phyloP scores from a whole-genome alignment of 2,797 vertebrate genomes.

The Pseudochirops corinnae region DNA sequence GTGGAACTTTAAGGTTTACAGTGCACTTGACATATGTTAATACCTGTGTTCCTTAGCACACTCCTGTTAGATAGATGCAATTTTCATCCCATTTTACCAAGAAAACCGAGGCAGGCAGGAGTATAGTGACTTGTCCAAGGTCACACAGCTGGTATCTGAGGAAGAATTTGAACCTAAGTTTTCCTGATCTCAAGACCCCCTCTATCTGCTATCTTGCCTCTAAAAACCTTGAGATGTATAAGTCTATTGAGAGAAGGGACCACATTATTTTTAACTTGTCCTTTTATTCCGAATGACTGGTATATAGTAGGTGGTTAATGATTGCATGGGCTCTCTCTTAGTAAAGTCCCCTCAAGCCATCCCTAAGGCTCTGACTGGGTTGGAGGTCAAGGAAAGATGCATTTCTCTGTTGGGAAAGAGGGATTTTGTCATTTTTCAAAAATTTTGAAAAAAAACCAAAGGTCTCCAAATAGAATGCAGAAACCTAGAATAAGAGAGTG shows the following conservation, averaged over 20 bases:
- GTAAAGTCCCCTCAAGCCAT: not conserved
- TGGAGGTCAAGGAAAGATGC: constrained; percentile 50
- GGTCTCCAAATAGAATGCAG: constrained; percentile 70
- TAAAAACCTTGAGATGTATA: not conserved
- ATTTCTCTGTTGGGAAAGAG: constrained; percentile 47
- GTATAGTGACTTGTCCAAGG: not conserved
- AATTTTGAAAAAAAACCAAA: constrained; percentile 55
- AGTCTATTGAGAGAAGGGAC: not conserved
- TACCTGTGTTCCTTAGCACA: fast-evolving
- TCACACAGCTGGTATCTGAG: not conserved
- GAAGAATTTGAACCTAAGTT: not conserved
- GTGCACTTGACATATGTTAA: not conserved
- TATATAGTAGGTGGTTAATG: not conserved
- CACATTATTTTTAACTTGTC: not conserved
- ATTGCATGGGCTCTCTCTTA: not conserved
- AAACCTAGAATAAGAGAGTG: constrained; percentile 76
- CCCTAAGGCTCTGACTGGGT: not conserved
- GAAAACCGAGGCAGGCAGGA: not conserved
- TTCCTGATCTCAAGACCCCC: not conserved
- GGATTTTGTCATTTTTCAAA: constrained; percentile 20
- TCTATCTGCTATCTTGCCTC: not conserved
- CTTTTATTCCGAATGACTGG: not conserved
- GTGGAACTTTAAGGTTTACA: not conserved
- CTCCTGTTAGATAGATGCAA: not conserved
- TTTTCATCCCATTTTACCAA: not conserved